A percentile compares a stretch with the other conserved stretches of the same genome.
These are phyloP conservation scores for Caenorhabditis japonica DNA, from an alignment of 2,888 invertebrate species.

Conservation along the genomic window DNA sequence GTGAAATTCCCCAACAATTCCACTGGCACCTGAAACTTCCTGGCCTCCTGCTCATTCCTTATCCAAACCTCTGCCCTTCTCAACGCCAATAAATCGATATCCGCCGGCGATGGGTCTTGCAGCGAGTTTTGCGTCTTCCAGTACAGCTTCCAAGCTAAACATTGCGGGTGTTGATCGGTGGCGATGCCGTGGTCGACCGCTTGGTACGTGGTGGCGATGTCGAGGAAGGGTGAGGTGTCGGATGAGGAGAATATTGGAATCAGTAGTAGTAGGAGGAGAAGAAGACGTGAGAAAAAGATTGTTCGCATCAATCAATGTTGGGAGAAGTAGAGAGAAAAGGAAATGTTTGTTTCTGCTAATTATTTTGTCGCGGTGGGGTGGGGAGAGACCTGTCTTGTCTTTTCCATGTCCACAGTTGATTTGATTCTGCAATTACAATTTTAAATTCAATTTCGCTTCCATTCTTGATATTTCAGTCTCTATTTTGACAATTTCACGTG, in stretches of 20 bases:
- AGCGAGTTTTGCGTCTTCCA: constrained; percentile 51
- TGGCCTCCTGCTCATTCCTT: constrained; percentile 41
- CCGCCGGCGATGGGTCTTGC: constrained; percentile 49
- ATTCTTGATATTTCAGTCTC: neutral
- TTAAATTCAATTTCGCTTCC: neutral
- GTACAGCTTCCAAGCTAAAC: constrained; percentile 63
- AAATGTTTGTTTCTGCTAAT: constrained; percentile 46
- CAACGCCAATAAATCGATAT: constrained; percentile 60
- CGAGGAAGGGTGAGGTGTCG: constrained; percentile 35
- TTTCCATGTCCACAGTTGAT: neutral
- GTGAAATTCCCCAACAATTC: constrained; percentile 54
- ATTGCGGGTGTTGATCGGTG: constrained; percentile 57
- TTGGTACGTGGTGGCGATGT: constrained; percentile 61
- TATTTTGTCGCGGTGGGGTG: constrained; percentile 8
- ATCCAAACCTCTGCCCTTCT: constrained; percentile 53
- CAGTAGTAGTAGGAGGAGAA: constrained; percentile 3
- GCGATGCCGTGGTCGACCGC: constrained; percentile 62
- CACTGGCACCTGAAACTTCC: constrained; percentile 47
- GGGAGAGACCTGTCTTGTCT: constrained; percentile 15
- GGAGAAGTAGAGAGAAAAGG: neutral
- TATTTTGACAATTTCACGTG: neutral
- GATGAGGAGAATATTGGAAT: constrained; percentile 2
- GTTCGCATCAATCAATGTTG: constrained; percentile 32
- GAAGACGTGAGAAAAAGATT: constrained; percentile 7
- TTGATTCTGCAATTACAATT: constrained; percentile 4